Base-by-base conservation (phyloP, 2,797 vertebrate species). In the Sitta carolinensis region DNA sequence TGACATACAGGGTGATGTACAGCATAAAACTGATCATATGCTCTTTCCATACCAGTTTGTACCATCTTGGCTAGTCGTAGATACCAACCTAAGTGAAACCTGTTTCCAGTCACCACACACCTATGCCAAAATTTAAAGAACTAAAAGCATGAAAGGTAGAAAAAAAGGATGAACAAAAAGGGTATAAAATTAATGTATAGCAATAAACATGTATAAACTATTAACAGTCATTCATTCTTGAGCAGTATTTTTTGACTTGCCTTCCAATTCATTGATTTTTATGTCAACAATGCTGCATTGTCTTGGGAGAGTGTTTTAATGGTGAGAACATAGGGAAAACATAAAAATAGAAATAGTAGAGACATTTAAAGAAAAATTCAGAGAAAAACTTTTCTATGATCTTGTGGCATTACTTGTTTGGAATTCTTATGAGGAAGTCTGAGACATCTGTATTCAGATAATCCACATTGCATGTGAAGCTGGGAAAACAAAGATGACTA, bases 401-500 rank as follows among this genome's bases (percentile, higher is more conserved):
- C 54, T 66, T 84, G 27, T 83, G 47, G 27, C 47, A 84, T 68
- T 87, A 75, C 72, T 87, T 88, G 52, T 52, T 95, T 81, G 68
- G 51, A 90, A 90, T 94, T 93, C 73, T 66, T 84, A 43, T 86
- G 15, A 88, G 43, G 47, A 91, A 68, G 36, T 58, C 76, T 85
- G 72, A 87, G 76, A 43, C 69, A 84, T 80, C 87, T 94, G 85
- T 62, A 81, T 84, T 91, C 73, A 84, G 47, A 81, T 59, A 93
- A 93, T 78, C 47, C 55, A 90, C 93, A 91, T 57, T 54, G 32
- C 6, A 12, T 83, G 42, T 66, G 47, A 87, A 89, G 72, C 77
- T 75, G 70, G 72, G 45, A 72, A 94, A 96, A 94, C 68, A 92
- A 80, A 88, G 51, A 92, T 67, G 55, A 64, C 61, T 80, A 57